phyloP scores from a whole-genome alignment of 2,797 vertebrate species.

The Chromobotia macracanthus region DNA sequence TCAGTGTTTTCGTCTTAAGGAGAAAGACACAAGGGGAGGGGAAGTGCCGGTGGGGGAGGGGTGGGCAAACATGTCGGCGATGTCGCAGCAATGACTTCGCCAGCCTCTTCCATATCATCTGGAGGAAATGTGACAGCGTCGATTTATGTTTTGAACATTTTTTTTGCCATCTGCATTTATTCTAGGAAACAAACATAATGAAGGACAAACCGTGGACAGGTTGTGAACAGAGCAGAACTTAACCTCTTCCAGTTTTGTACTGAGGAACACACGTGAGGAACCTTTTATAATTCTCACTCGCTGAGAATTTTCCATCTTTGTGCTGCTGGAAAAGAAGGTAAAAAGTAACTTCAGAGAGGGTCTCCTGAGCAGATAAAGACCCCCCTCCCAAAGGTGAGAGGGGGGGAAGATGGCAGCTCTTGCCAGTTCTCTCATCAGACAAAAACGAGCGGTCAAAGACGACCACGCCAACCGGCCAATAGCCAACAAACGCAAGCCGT shows the following conservation, averaged over 20 bases:
- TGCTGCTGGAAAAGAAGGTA: slow-evolving; percentile 60
- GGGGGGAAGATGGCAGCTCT: slow-evolving; percentile 89
- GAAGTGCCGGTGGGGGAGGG: slow-evolving; percentile 17
- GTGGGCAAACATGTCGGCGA: slow-evolving; percentile 41
- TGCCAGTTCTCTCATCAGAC: slow-evolving; percentile 91
- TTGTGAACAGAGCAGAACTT: slow-evolving; percentile 52
- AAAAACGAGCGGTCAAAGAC: slow-evolving; percentile 90
- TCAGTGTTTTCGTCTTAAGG: slow-evolving; percentile 40
- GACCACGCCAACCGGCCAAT: slow-evolving; percentile 84
- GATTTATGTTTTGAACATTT: slow-evolving; percentile 23
- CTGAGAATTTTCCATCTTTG: slow-evolving; percentile 55
- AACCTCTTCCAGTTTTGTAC: slow-evolving; percentile 44
- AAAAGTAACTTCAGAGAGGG: slow-evolving; percentile 56
- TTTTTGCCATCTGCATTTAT: slow-evolving; percentile 9
- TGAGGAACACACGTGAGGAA: slow-evolving; percentile 36
- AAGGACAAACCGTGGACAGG: slow-evolving; percentile 47
- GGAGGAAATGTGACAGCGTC: slow-evolving; percentile 38
- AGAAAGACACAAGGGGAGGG: slow-evolving; percentile 49
- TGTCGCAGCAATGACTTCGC: slow-evolving; percentile 46
- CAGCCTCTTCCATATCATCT: slow-evolving; percentile 28
- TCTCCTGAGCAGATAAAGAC: slow-evolving; percentile 64
- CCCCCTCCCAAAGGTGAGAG: slow-evolving; percentile 82
- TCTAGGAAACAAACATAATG: slow-evolving; percentile 34
- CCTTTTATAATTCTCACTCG: slow-evolving; percentile 29
- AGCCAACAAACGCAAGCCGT: slow-evolving; percentile 84